Base-by-base conservation (phyloP, 2,113 vertebrate species). In the Pluvianellus socialis region DNA sequence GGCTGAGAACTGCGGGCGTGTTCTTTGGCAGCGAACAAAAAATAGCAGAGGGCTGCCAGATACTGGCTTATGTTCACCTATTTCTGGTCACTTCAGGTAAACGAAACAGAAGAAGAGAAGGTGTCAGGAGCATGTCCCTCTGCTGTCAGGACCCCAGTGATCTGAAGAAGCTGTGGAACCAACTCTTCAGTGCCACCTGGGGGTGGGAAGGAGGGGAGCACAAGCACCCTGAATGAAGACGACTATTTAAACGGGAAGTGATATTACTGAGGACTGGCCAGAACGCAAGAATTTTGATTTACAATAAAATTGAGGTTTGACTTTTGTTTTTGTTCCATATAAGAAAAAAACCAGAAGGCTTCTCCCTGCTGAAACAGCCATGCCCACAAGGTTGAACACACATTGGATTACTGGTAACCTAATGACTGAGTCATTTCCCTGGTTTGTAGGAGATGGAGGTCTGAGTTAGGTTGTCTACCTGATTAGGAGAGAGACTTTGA, bases 241-340 rank as follows among this genome's bases (percentile, higher is more conserved):
- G 8, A 18, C 45, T 58, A 2, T 73, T 76, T 49, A 56, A 80
- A 70, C 76, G 53, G 67, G 56, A 91, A 79, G 22, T 56, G 23
- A 44, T 68, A 72, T 20, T 82, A 32, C 71, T 65, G 53, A 75
- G 73, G 73, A 40, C 62, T 96, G 80, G 56, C 73, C 53, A 61
- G 70, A 53, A 87, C n/a, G 40, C 84, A 88, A 73, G n/a, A 87
- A 92, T 92, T 93, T 42, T 20, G 30, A 73, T 86, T 70, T 90
- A 83, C 62, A 86, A 74, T 73, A 35, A 94, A 96, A 66, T 4
- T 59, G 90, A 90, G 56, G 71, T 90, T 86, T 92, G 77, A 90
- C 70, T 92, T 65, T 55, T 92, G 87, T 4, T 38, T 93, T 95
- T 62, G 28, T 80, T 92, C 35, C 50, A n/a, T 79, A 30, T 73